Base-by-base conservation (phyloP, 1,140 invertebrate genomes). In the Spodoptera litura region DNA sequence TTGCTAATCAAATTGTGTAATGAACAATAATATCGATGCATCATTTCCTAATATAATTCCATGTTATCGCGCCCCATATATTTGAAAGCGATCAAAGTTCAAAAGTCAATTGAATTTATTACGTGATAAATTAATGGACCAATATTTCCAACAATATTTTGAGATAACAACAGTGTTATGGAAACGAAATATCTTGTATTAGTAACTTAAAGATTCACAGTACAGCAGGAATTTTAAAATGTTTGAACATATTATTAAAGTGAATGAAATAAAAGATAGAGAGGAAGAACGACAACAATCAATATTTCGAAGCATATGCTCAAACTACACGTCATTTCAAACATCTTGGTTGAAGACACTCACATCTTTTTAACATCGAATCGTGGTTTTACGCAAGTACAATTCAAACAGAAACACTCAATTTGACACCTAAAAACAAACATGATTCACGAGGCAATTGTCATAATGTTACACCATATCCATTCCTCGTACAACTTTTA, bases 31-130 rank as follows among this genome's bases (percentile, higher is more conserved):
- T 78, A 58, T 58, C 31, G 59, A 27, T 49, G 49, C 25, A 55
- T 66, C 59, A 56, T 79, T 79, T 74, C 70, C 55, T 80, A 75
- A 75, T 75, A 76, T 59, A 25, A 11, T 49, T 27, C 53, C 2
- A 9, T 27, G 20, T 75, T 80, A 77, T 82, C 78, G 6, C 49
- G 76, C 20, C 71, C 75, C 20, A 78, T 59, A 78, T 70, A 78
- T 56, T 58, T 56, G 52, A 61, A 62, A 78, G 62, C 38, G 20
- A 74, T 49, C 38, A 4, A 61, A 55, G 73, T 64, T 75, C 73
- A 71, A 35, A 77, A 25, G 73, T 68, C 61, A 61, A 72, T 62
- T 71, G 52, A 71, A 71, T 71, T 71, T 71, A 71, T 71, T 15
- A 38, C 68, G 68, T 15, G 31, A 31, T 71, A 55, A 55, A 56